Conservation (phyloP, 2,888 invertebrate genomes). For the Conistra vaccinii region DNA sequence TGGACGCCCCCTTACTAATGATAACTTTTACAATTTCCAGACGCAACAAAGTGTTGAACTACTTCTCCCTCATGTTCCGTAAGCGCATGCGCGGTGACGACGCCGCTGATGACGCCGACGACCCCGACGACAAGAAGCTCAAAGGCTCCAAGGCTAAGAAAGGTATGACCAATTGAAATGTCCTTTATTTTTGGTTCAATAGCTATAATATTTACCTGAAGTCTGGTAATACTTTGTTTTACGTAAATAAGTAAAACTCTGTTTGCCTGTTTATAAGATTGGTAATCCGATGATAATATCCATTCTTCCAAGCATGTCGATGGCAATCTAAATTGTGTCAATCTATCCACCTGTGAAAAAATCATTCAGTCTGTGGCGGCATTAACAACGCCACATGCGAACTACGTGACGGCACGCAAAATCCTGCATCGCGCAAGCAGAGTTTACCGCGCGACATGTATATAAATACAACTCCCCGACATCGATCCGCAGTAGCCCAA, state of each 20-base stretch:
- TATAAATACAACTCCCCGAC: too few relatives aligned
- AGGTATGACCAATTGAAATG: constrained; percentile 72
- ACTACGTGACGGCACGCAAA: too few relatives aligned
- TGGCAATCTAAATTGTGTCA: too few relatives aligned
- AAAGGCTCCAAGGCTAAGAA: constrained; percentile 90
- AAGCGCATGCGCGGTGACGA: constrained; percentile 95
- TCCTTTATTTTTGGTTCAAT: background rate
- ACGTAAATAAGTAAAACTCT: background rate
- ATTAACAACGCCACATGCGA: too few relatives aligned
- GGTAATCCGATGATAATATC: too few relatives aligned
- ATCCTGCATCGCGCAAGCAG: too few relatives aligned
- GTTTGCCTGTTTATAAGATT: background rate
- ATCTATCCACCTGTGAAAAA: too few relatives aligned
- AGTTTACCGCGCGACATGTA: too few relatives aligned
- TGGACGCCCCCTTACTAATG: too few relatives aligned
- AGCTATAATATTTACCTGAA: background rate
- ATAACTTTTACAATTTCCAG: constrained; percentile 87
- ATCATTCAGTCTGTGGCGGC: too few relatives aligned
- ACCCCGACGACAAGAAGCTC: constrained; percentile 92
- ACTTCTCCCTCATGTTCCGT: constrained; percentile 98
- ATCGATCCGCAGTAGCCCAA: too few relatives aligned
- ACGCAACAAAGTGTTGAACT: constrained; percentile 98
- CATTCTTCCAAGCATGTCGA: background rate
- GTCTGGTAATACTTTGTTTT: background rate
- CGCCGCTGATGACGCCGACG: constrained; percentile 92